phyloP scores from a whole-genome alignment of 2,113 vertebrate species.

The Gracilinanus agilis region DNA sequence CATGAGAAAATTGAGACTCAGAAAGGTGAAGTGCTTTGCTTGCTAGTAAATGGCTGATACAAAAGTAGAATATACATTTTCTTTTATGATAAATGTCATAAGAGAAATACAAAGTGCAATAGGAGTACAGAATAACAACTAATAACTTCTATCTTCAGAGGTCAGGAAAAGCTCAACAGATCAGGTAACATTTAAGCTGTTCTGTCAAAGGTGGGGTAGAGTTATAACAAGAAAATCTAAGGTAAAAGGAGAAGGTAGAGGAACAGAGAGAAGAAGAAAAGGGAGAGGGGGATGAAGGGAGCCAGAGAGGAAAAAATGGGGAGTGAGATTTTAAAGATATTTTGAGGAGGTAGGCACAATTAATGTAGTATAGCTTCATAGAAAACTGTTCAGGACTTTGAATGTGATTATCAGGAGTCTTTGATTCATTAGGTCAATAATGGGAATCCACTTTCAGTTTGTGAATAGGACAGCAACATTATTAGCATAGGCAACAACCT shows the following conservation, averaged over 20 bases:
- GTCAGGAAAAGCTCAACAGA: neutral
- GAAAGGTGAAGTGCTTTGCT: neutral
- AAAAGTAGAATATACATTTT: neutral
- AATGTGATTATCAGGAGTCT: too few species aligned
- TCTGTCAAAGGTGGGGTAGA: neutral
- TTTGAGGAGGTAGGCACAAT: too few species aligned
- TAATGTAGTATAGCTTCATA: too few species aligned
- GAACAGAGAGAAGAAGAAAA: too few species aligned
- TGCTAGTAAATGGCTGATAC: neutral
- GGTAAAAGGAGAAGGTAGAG: neutral
- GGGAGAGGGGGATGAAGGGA: too few species aligned
- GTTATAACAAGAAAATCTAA: neutral
- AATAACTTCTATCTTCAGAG: neutral
- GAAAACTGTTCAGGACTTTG: too few species aligned
- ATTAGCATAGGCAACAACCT: too few species aligned
- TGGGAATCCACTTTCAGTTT: too few species aligned
- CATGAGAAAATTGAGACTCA: neutral
- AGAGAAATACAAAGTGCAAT: neutral
- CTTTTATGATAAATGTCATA: neutral
- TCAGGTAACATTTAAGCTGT: neutral
- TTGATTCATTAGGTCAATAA: too few species aligned
- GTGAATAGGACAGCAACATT: too few species aligned
- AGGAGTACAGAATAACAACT: neutral
- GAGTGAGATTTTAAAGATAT: neutral
- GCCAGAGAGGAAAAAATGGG: too few species aligned